Conservation (phyloP, 2,113 vertebrate species). For the Ceuthmochares aereus region DNA sequence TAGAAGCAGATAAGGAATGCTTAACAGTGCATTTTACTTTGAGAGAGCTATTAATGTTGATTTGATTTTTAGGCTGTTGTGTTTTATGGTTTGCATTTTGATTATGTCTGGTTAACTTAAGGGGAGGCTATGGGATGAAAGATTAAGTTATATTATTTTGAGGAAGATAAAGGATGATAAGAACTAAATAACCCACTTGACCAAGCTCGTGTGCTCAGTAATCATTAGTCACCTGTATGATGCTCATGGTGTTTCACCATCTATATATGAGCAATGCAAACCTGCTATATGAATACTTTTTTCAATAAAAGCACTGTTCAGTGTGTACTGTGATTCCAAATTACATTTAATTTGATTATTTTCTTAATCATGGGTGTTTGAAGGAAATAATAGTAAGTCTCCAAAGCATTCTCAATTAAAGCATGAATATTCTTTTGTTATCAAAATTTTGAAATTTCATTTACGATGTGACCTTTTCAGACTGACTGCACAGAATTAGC, state of each 20-base stretch:
- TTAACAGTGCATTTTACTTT: not conserved
- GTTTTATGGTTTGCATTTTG: conserved; percentile 18
- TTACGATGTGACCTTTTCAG: not conserved
- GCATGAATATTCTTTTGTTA: accelerated
- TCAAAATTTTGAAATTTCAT: accelerated
- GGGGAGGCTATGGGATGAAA: not conserved
- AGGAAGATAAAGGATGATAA: conserved; percentile 5
- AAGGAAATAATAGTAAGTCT: not conserved
- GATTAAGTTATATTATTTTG: conserved; percentile 5
- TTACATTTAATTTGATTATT: not conserved
- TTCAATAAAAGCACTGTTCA: not conserved
- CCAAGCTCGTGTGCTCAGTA: not conserved
- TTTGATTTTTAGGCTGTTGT: conserved; percentile 27
- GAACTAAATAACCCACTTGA: not conserved
- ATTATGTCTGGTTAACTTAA: conserved; percentile 27
- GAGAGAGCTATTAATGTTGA: not conserved
- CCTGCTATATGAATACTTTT: not conserved
- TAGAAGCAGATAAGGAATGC: conserved; percentile 3
- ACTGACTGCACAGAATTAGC: not conserved
- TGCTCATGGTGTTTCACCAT: not conserved
- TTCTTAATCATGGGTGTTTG: not conserved
- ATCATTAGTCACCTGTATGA: not conserved
- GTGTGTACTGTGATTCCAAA: not conserved
- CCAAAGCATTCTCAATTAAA: not conserved
- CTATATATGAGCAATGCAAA: not conserved